These are phyloP conservation scores for Blastobasis adustella DNA, from an alignment of 2,888 invertebrate genomes.

Conservation along the genomic window DNA sequence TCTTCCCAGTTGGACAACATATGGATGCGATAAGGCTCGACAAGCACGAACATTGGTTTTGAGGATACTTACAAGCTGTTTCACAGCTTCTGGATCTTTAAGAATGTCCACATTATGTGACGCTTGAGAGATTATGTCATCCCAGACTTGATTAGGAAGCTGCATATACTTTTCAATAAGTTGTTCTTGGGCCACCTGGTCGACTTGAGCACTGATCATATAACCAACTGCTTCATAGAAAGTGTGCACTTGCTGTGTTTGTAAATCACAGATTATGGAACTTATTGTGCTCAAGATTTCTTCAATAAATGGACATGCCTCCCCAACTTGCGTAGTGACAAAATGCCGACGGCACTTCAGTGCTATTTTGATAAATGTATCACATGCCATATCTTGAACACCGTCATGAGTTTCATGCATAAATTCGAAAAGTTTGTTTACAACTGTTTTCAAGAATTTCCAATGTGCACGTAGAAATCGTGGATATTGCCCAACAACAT, in stretches of 20 bases:
- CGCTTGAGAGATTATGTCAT: slow-evolving; percentile 97
- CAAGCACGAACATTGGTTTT: slow-evolving; percentile 99
- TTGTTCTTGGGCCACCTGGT: slow-evolving; percentile 92
- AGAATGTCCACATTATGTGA: slow-evolving; percentile 97
- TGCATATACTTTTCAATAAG: slow-evolving; percentile 98
- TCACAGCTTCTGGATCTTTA: slow-evolving; percentile 96
- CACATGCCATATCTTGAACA: slow-evolving; percentile 99
- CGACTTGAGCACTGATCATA: slow-evolving; percentile 97
- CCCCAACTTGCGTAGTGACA: slow-evolving; percentile 96
- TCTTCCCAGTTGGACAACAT: slow-evolving; percentile 94
- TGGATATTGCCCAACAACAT: slow-evolving; percentile 99
- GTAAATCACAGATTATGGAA: slow-evolving; percentile 98
- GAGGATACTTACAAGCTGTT: slow-evolving; percentile 97
- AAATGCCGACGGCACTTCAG: slow-evolving; percentile 98
- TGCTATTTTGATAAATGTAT: slow-evolving; percentile 99
- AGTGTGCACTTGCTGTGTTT: slow-evolving; percentile 98
- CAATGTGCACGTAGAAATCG: slow-evolving; percentile 99
- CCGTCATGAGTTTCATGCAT: slow-evolving; percentile 99
- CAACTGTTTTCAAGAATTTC: slow-evolving; percentile 99
- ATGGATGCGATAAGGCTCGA: slow-evolving; percentile 97
- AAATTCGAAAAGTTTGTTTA: slow-evolving; percentile 99
- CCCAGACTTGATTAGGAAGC: slow-evolving; percentile 98
- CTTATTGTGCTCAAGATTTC: slow-evolving; percentile 97
- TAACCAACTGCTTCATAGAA: slow-evolving; percentile 99
- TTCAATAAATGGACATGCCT: slow-evolving; percentile 98